Evolutionary conservation across 64 coral and sea anemone genomes (phyloP), one percentile per base, ranked within the genome.

Genomic region (Acropora yongei): DNA sequence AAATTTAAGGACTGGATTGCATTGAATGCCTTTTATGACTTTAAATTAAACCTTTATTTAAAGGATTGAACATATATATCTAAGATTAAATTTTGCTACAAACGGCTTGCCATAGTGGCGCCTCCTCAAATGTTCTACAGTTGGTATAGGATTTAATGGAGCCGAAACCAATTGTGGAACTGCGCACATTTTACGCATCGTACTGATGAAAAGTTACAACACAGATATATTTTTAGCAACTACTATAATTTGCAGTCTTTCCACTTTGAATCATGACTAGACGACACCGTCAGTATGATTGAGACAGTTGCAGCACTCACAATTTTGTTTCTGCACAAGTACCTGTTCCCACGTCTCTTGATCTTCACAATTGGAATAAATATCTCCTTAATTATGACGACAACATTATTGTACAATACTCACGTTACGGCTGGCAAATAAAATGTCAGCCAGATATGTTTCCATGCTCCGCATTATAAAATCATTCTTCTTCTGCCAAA

Each of bases 401-500:
- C 6, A 49, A 18, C 50, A 18, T 49, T 49, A 4, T 78, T 49
- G 76, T 78, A 3, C 76, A 78, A 78, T 78, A 78, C 76, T 78
- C 50, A 14, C 76, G 80, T 19, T 90, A 80, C 17, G 55, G 89
- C 41, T 74, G 89, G 89, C 89, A 67, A 57, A 91, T 84, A 18
- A 84, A 92, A 66, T 92, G 86, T 68, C 58, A 40, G 20, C 47
- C 16, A n/a, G 7, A 41, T 30, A 11, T 48, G 19, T 75, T 41
- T 48, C 90, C 83, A 3, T 1, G 17, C 12, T 92, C 91, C 8
- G 80, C 63, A 14, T 51, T 76, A 41, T 1, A 5, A 10, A 93
- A 93, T 55, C 91, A 93, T 17, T 16, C 3, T 5, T 93, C 91
- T 1, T 75, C 91, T 5, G 5, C 30, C 12, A 42, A 42, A 65